Evolutionary conservation across 2,888 invertebrate species (phyloP), one percentile per base, ranked within the genome.

Genomic region (Tethea ocularis): DNA sequence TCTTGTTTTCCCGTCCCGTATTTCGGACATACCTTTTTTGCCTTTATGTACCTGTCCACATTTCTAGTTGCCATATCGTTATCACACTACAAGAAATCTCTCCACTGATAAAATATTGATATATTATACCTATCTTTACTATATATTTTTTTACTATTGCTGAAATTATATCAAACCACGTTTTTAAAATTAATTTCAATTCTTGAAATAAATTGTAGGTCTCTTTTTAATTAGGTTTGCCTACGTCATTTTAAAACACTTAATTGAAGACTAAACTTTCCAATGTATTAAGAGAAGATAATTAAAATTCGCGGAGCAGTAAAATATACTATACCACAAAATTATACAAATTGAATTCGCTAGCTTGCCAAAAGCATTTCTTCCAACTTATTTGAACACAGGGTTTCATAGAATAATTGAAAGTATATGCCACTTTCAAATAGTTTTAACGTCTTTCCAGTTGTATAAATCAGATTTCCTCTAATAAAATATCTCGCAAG

Each of bases 41-140:
- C n/a, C n/a, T n/a, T 7, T 29, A 29, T 5, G 5, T 29, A 33
- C 29, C 38, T n/a, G 33, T 54, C 46, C 26, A 29, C 11, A 33
- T 33, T 63, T 51, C 62, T 63, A 57, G 60, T 53, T 56, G 57
- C 24, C 62, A 20, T 60, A 63, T 67, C 64, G 36, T 60, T 71
- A 71, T 72, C 74, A 60, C n/a, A 29, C 61, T 64, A 67, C 65
- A 73, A 61, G 66, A 61, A 62, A 61, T 60, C 46, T 60, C 66
- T 68, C 62, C 56, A 66, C 60, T 62, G 73, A 73, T 74, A 74
- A 69, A 57, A 61, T 41, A 66, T 64, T 64, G 71, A 71, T 71
- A 71, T 52, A 41, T 33, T 38, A 63, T 67, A 72, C 61, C 61
- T 61, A 72, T 61, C 61, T 61, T 68, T 71, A 70, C 77, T 70